Evolutionary conservation across 2,797 vertebrate genomes (phyloP), one percentile per base, ranked within the genome.

Genomic region (Onychomys leucogaster): DNA sequence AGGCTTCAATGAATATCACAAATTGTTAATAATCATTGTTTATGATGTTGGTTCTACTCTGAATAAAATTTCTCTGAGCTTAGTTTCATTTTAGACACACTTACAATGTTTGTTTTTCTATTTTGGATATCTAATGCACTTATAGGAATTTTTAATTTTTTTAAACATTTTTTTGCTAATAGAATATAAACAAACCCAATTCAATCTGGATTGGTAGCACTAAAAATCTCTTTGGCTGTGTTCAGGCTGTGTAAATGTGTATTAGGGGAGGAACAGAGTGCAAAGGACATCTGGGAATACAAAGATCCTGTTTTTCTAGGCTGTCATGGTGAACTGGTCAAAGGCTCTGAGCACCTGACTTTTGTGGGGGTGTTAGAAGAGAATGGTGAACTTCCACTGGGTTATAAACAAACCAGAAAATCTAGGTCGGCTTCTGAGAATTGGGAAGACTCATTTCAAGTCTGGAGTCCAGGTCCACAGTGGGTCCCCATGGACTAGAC

Each of bases 61-160:
- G 43, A 63, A 87, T 86, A 69, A 61, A 71, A 75, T 41, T 27
- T 75, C 89, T 90, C 65, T 43, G 29, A 85, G 59, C 81, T 91
- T 84, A 76, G 65, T 75, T 95, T 92, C 32, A 73, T 89, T 85
- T 92, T 69, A 61, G 43, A 32, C 27, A 80, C 61, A 86, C 90
- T 89, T 29, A 59, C 86, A 69, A 75, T 90, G 21, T 73, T 78
- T 37, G 11, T 21, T 90, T 92, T 61, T 63, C 32, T 57, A 37
- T 21, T 91, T 94, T 41, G 46, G 49, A 80, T 37, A 86, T 85
- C 67, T 57, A 76, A 67, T 84, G 32, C 4, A 34, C 8, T 32
- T 69, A 19, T 77, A 59, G 88, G 43, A 29, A 2, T 65, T 63
- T 37, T 29, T 27, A 2, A 16, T n/a, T 27, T 27, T 46, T 27